Conservation (phyloP, 2,888 invertebrate genomes). For the Protodeltote pygarga region DNA sequence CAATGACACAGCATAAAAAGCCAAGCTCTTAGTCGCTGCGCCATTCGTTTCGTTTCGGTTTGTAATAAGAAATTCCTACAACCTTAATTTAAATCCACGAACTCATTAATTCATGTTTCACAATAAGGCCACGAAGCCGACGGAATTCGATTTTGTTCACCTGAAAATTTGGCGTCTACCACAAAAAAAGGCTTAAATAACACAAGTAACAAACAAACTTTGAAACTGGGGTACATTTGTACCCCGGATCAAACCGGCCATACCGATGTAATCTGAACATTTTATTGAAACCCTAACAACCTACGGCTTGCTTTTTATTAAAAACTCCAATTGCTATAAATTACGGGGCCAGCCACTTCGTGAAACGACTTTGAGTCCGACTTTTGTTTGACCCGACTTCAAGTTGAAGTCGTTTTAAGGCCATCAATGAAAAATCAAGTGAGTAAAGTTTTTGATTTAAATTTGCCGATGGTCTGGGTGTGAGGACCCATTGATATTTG, state of each 20-base stretch:
- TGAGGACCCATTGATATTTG: slow-evolving; percentile 20
- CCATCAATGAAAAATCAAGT: slow-evolving; percentile 46
- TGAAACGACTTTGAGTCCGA: slow-evolving; percentile 41
- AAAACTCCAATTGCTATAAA: slow-evolving; percentile 49
- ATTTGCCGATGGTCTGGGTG: slow-evolving; percentile 29
- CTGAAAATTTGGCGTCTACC: no score
- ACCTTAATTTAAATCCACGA: no score
- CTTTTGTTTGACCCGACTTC: slow-evolving; percentile 47
- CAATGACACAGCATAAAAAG: no score
- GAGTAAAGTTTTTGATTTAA: slow-evolving; percentile 51
- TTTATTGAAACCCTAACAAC: slow-evolving; percentile 46
- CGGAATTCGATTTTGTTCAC: no score
- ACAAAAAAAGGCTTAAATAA: slow-evolving; percentile 19
- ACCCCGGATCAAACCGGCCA: slow-evolving; percentile 10
- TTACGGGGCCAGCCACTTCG: slow-evolving; percentile 37
- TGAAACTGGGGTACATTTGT: slow-evolving; percentile 13
- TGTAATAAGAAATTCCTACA: no score
- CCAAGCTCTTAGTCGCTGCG: no score
- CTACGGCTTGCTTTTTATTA: slow-evolving; percentile 45
- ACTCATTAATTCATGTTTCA: no score
- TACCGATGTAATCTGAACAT: slow-evolving; percentile 35
- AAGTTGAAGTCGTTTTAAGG: slow-evolving; percentile 47
- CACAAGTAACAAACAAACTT: slow-evolving; percentile 30
- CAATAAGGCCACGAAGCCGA: no score
- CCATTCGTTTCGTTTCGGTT: no score